phyloP scores from a whole-genome alignment of 2,888 invertebrate genomes.

The Standfussiana lucernea region DNA sequence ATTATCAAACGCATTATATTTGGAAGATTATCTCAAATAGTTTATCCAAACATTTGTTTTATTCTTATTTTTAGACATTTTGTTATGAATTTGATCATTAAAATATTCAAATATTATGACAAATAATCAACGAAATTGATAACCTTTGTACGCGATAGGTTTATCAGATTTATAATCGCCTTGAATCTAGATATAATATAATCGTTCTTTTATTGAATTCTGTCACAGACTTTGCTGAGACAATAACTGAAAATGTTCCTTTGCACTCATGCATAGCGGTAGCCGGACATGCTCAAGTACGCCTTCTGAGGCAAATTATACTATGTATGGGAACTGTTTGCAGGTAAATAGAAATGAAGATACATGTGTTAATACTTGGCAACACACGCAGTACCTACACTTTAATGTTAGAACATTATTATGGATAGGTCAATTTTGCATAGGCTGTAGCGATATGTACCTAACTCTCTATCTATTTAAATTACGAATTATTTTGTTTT shows the following conservation, averaged over 20 bases:
- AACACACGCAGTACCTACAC: conserved; percentile 36
- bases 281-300: conserved; percentile 40
- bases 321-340: conserved; percentile 26
- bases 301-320: conserved; percentile 13
- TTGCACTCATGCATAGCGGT: conserved; percentile 7
- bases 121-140: conserved; percentile 52
- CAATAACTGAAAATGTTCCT: conserved; percentile 54
- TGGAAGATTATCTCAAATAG: conserved; percentile 66
- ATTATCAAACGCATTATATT: conserved; percentile 41
- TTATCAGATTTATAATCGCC: conserved; percentile 51
- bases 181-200: conserved; percentile 45
- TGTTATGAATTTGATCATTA: conserved; percentile 33
- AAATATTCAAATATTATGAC: conserved; percentile 37
- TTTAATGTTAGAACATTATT: conserved; percentile 22
- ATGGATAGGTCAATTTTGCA: conserved; percentile 41
- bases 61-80: conserved; percentile 26
- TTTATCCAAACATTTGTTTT: conserved; percentile 48
- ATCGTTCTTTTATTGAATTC: conserved; percentile 27
- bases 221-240: conserved; percentile 43
- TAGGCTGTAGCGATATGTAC: conserved; percentile 41
- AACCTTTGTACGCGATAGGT: conserved; percentile 48
- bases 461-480: conserved; percentile 45
- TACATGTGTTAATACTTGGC: conserved; percentile 38
- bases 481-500: conserved; percentile 26
- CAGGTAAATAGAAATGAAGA: conserved; percentile 26